Conservation (phyloP, 2,113 vertebrate species). For the Xenotilapia flavipinnis region DNA sequence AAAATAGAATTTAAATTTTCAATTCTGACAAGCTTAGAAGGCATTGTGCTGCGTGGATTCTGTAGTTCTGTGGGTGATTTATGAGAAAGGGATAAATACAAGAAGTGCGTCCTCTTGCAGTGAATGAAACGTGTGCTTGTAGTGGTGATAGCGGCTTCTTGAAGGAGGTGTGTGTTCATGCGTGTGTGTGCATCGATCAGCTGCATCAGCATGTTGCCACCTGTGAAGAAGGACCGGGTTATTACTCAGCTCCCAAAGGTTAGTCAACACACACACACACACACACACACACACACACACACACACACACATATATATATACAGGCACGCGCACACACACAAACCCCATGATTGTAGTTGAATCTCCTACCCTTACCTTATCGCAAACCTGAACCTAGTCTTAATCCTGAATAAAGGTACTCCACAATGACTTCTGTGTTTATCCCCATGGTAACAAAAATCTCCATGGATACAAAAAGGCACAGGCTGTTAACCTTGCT, state of each 20-base stretch:
- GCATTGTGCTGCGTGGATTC: neutral
- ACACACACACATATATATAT: too few species aligned
- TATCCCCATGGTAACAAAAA: neutral
- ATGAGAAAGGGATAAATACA: neutral
- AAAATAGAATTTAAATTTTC: neutral
- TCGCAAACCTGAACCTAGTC: neutral
- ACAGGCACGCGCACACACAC: fast-evolving
- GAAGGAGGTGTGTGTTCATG: neutral
- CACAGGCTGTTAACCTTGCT: neutral
- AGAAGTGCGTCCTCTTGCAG: neutral
- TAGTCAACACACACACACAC: neutral
- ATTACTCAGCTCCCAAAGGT: conserved; percentile 85
- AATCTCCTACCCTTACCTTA: neutral
- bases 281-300: neutral
- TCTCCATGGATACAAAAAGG: neutral
- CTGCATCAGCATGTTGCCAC: conserved; percentile 79
- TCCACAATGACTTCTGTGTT: neutral
- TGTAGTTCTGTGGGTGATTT: neutral
- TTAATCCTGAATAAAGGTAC: neutral
- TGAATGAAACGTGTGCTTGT: neutral
- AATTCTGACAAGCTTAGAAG: neutral
- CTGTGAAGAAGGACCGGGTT: conserved; percentile 84
- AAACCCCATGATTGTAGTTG: neutral
- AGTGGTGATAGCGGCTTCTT: neutral
- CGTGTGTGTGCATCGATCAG: neutral